Base-by-base conservation (phyloP, 2,888 invertebrate genomes). In the Carcina quercana region DNA sequence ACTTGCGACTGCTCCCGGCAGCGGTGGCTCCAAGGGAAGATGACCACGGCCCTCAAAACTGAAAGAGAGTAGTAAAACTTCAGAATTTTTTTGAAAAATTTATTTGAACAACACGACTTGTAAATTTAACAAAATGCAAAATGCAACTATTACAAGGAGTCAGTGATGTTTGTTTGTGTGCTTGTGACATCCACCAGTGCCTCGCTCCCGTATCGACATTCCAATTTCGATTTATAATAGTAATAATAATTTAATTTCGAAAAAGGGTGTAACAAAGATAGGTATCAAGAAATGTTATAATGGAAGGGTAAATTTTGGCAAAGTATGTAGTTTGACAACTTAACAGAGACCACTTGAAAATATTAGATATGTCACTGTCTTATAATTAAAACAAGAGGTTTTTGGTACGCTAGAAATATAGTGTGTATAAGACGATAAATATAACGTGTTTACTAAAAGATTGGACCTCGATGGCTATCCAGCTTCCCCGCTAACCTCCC, bases 111-210 rank as follows among this genome's bases (percentile, higher is more conserved):
- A 73, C 74, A 78, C 67, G 79, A 79, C 70, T n/a, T 78, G 76
- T 79, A 75, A 71, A 70, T 68, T 68, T 75, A 83, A 82, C 80
- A 80, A 80, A 83, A 76, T 78, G 72, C 73, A 79, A 76, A 79
- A 79, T 67, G 68, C 75, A 58, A 70, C 69, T 65, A 54, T 67
- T 56, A 66, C 59, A 60, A 63, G 74, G 73, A 72, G 65, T 64
- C 52, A 50, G 59, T n/a, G 59, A 54, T 61, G 43, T 55, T 45
- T 51, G 43, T 54, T 38, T 52, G 41, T 50, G 38, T 51, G 45
- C 53, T 22, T 22, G 25, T 31, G 29, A 40, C 43, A 28, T 21
- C 34, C 38, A 39, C 27, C 28, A 21, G 15, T 12, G 8, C 15
- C 20, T 17, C 35, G 25, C 32, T 11, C 32, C 34, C 26, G 25